Evolutionary conservation across 2,888 invertebrate genomes (phyloP), one percentile per base, ranked within the genome.

Genomic region (Molanna angustata): DNA sequence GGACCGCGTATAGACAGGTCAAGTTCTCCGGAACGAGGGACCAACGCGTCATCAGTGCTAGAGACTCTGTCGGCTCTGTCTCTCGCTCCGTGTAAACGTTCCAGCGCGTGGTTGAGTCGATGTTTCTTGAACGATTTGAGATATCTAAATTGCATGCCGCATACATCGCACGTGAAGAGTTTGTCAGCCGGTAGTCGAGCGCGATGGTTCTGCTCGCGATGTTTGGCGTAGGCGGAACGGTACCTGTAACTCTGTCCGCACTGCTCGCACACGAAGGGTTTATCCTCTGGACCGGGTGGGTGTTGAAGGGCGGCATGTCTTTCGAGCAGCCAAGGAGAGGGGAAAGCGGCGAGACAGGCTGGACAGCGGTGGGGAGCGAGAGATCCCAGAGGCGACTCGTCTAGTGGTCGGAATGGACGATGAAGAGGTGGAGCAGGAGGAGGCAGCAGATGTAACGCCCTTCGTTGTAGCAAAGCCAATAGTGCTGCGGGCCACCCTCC

Each of bases 111-210:
- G 65, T 92, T 93, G 51, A 92, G 79, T 18, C 92, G 82, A 66
- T 92, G 92, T 69, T 93, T 92, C 69, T 91, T 91, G 71, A 93
- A 92, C 1, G 91, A 92, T 66, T 92, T 92, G 43, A 92, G 79
- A 69, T 92, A 92, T 60, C 91, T 80, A 61, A 92, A 93, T 68
- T 92, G 92, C 92, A 92, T 92, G 55, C 92, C 92, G 69, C 92
- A 93, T 2, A 92, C 90, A 66, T 92, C 92, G 67, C 92, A 93
- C 16, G 91, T 91, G 72, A 92, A 93, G 14, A 92, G 80, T 69
- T 92, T 92, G 69, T 92, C 92, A 19, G 92, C 92, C 2, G 92
- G 92, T 39, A 92, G 76, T 14, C 91, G 79, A 2, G 92, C 91
- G 16, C 91, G 83, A 66, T 93, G 92, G 67, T 93, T 92, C 67